Base-by-base conservation (phyloP, 2,797 vertebrate genomes). In the Echiichthys vipera region DNA sequence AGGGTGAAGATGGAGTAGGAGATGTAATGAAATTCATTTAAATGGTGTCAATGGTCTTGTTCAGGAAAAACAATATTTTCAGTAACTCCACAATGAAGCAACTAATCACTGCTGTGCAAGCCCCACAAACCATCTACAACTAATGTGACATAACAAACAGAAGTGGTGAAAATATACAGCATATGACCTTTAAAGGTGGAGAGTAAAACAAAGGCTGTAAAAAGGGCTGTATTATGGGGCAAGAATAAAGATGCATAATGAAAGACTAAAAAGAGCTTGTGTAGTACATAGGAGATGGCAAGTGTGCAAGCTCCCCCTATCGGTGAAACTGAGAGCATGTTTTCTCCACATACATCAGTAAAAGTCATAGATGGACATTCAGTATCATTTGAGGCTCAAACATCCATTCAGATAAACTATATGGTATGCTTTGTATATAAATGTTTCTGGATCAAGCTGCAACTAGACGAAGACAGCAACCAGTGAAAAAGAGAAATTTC, bases 301-400 rank as follows among this genome's bases (percentile, higher is more conserved):
- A 88, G 91, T 58, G 89, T 92, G 80, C 79, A 93, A 92, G 93
- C 93, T 86, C 94, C 95, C 91, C 93, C 94, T 94, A 70, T 64
- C 92, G 94, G 90, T 59, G 42, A 71, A 77, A 73, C 1, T 2
- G 12, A 53, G 63, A 62, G 51, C 40, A 25, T 59, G 68, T 34
- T 64, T 51, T 49, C 29, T 17, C 9, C 17, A 66, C 29, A 40
- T 24, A 30, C 42, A 14, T 64, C 37, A 46, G 47, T 42, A 46
- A 5, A 63, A 61, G 10, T 66, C 58, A 64, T 5, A 73, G 9
- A 61, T 30, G 15, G 22, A 59, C 25, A 62, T 65, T 14, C 32
- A 68, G 14, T 12, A 53, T 29, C 20, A 77, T 66, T 55, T 67
- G 11, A 17, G 25, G 2, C 39, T 67, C 2, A 79, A 65, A 59